phyloP scores from a whole-genome alignment of 2,797 vertebrate genomes.

The Ceryle rudis region DNA sequence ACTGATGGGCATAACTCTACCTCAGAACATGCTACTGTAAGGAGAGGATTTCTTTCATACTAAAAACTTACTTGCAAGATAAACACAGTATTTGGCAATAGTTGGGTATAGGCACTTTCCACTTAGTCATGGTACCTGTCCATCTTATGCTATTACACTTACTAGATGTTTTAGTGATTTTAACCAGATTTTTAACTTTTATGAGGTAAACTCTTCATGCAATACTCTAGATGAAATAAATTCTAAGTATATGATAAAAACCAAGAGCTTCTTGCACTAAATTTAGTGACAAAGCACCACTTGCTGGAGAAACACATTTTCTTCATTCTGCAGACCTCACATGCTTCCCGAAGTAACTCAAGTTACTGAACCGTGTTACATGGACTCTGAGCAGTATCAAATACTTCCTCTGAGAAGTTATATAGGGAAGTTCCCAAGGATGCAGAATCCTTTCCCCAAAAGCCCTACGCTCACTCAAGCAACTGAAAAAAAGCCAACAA shows the following conservation, averaged over 20 bases:
- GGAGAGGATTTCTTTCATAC: neutral
- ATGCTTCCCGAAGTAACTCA: neutral
- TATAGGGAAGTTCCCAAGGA: neutral
- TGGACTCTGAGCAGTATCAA: neutral
- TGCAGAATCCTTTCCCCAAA: neutral
- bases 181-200: neutral
- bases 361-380: neutral
- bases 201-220: neutral
- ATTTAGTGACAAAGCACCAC: neutral
- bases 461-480: neutral
- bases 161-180: neutral
- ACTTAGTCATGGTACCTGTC: neutral
- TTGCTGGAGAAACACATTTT: neutral
- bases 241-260: neutral
- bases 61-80: neutral
- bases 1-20: neutral
- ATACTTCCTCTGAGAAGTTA: neutral
- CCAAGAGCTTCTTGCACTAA: neutral
- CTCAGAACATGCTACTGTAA: neutral
- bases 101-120: neutral
- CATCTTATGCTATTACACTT: neutral
- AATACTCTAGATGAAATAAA: neutral
- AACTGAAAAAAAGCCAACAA: neutral
- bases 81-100: neutral
- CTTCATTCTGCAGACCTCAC: neutral